Percentiles rank a stretch among this genome's conserved stretches.
Evolutionary conservation across 2,888 invertebrate genomes (phyloP).

Genomic region (Polydrusus cervinus): DNA sequence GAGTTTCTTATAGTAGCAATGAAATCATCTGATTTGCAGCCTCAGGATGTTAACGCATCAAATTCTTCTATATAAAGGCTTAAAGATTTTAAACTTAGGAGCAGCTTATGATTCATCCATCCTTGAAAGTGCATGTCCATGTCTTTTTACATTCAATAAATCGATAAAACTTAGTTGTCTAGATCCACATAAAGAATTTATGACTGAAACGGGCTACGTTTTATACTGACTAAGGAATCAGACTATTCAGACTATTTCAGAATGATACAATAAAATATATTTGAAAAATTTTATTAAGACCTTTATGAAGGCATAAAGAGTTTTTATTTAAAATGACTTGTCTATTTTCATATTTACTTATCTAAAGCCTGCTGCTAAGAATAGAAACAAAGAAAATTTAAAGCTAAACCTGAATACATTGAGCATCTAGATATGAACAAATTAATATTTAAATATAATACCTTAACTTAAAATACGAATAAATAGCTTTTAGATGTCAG

Average conservation of each 20-base stretch:
- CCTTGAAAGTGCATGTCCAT: not conserved
- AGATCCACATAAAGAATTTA: constrained; percentile 5
- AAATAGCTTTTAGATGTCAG: no score
- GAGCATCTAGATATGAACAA: no score
- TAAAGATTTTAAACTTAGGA: not conserved
- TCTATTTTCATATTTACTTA: no score
- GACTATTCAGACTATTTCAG: not conserved
- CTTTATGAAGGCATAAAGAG: no score
- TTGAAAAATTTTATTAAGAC: not conserved
- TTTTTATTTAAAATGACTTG: no score
- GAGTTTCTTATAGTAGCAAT: constrained; percentile 29
- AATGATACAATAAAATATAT: not conserved
- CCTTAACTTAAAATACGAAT: no score
- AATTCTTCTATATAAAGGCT: not conserved
- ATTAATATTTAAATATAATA: no score
- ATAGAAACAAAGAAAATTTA: no score
- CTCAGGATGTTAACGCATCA: not conserved
- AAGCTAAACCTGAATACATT: no score
- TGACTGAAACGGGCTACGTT: not conserved
- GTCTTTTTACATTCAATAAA: constrained; percentile 8
- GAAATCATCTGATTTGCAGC: constrained; percentile 24
- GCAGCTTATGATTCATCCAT: constrained; percentile 5
- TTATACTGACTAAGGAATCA: not conserved
- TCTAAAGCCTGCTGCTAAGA: no score
- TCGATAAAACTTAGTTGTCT: constrained; percentile 15